Evolutionary conservation across 2,888 invertebrate species (phyloP).

Genomic region (Choreutis nemorana): DNA sequence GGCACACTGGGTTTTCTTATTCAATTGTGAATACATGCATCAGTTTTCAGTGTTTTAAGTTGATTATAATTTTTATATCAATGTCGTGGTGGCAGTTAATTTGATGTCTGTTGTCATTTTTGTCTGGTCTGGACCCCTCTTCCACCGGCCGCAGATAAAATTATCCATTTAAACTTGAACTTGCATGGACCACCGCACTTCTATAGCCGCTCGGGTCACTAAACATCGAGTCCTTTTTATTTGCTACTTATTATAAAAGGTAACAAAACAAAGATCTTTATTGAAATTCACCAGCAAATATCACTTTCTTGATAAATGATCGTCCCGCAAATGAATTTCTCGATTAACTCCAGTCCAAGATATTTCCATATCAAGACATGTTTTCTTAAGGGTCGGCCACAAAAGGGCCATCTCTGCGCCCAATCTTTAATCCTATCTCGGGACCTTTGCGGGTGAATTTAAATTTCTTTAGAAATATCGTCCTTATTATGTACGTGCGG

Average conservation of each 20-base stretch:
- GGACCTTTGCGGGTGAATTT: conserved; percentile 65
- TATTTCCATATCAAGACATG: conserved; percentile 67
- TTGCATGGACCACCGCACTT: conserved; percentile 41
- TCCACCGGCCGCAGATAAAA: conserved; percentile 28
- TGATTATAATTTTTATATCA: too few species aligned
- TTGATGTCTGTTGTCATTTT: too few species aligned
- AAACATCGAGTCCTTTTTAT: conserved; percentile 41
- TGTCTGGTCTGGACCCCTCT: too few species aligned
- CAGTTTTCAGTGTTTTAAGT: too few species aligned
- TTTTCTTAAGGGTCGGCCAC: conserved; percentile 66
- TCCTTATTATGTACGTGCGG: conserved; percentile 65
- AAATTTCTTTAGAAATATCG: conserved; percentile 68
- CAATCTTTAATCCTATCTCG: conserved; percentile 68
- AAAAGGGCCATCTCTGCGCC: conserved; percentile 64
- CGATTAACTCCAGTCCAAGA: conserved; percentile 54
- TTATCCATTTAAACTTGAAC: conserved; percentile 50
- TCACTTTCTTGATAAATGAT: conserved; percentile 52
- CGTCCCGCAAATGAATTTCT: conserved; percentile 58
- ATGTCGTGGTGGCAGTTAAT: too few species aligned
- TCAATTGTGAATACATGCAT: too few species aligned
- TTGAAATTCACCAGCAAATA: conserved; percentile 16
- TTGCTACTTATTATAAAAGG: conserved; percentile 45
- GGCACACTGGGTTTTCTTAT: conserved; percentile 28
- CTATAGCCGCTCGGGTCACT: conserved; percentile 39
- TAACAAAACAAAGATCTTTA: conserved; percentile 28